Evolutionary conservation across 2,797 vertebrate species (phyloP).

Genomic region (Danio jaintianensis): DNA sequence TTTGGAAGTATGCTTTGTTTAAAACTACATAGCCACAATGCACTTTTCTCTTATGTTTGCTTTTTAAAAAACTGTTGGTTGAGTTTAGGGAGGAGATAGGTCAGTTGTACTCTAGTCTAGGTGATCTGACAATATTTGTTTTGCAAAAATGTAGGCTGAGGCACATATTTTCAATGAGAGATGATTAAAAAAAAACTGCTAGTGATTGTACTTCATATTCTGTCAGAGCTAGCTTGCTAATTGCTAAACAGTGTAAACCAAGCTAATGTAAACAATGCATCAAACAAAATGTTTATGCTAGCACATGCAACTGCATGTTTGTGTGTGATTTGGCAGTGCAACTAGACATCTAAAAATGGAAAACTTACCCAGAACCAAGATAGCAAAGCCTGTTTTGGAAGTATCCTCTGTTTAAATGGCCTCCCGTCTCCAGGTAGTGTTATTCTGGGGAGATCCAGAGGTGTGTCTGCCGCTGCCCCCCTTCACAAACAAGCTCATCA

Average conservation of each 20-base stretch:
- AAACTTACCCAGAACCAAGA: neutral
- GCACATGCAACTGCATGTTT: constrained; percentile 37
- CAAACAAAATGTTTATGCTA: constrained; percentile 66
- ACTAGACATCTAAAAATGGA: constrained; percentile 51
- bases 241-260: constrained; percentile 80
- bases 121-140: no score
- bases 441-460: constrained; percentile 53
- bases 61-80: no score
- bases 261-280: constrained; percentile 69
- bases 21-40: neutral
- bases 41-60: no score
- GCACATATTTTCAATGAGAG: no score
- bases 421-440: constrained; percentile 39
- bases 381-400: neutral
- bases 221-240: constrained; percentile 74
- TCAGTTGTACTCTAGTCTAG: no score
- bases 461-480: constrained; percentile 45
- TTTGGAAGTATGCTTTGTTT: constrained; percentile 40
- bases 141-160: no score
- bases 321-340: constrained; percentile 56
- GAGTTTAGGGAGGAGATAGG: no score
- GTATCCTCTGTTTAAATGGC: constrained; percentile 47
- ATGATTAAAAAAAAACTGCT: no score
- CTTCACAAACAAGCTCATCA: constrained; percentile 62
- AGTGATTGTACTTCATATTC: constrained; percentile 81